Base-by-base conservation (phyloP, 2,113 vertebrate species). In the Mastomys coucha region DNA sequence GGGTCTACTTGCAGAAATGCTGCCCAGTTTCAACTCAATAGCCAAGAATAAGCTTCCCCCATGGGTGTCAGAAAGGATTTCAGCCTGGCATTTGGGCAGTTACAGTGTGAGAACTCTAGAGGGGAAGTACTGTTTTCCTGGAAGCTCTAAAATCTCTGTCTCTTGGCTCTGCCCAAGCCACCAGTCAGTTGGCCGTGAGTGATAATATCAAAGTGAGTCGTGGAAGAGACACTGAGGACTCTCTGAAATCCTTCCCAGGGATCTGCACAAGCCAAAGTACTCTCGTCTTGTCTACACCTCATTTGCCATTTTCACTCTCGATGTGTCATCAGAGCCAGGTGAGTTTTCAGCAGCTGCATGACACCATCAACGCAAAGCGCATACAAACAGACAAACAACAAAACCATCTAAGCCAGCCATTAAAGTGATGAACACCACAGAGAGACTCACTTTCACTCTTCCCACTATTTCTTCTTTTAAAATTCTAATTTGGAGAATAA, bases 401-500 rank as follows among this genome's bases (percentile, higher is more conserved):
- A 16, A 56, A 24, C n/a, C 53, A 20, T 36, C 36, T 58, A 81
- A 91, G 60, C 9, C 49, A 20, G 51, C 42, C 17, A 36, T 14
- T 56, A 86, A 96, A 63, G 69, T 75, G 5, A 86, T 1, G 56
- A 11, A 12, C 89, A 91, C 69, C 82, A 20, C 19, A 9, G 9
- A 36, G 70, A 89, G 45, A 17, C 31, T 6, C 4, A 19, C 69
- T 22, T 7, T 2, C 92, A 58, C 26, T 91, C 53, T 91, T 91
- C 5, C 51, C 58, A 92, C 53, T 65, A 13, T 70, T 45, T 69
- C 72, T 31, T 73, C 60, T 24, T 0, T 69, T 89, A 58, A 36
- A 36, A 33, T 58, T 82, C 90, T 85, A 4, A 56, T 92, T 96
- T 84, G 51, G 49, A 76, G 87, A 96, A 95, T 26, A 56, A 1